phyloP scores from a whole-genome alignment of 1,140 invertebrate species.

The Heliconius melpomene region DNA sequence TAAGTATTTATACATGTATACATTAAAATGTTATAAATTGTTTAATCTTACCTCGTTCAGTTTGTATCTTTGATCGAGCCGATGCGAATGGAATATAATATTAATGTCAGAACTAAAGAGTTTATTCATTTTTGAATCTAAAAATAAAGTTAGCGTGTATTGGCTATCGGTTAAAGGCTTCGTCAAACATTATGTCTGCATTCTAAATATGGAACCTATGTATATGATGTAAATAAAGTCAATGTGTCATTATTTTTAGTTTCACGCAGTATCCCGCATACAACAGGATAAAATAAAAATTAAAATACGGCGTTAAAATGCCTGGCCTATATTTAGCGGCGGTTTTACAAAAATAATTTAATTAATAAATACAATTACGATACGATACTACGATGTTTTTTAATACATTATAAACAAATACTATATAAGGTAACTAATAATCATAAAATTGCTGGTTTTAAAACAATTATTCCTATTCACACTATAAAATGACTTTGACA shows the following conservation, averaged over 20 bases:
- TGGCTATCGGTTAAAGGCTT: no score
- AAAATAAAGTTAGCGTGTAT: no score
- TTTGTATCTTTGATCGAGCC: background rate
- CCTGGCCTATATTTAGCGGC: background rate
- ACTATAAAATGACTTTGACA: background rate
- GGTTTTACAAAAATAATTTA: background rate
- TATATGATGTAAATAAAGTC: no score
- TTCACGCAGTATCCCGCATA: no score
- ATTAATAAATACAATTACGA: background rate
- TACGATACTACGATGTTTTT: background rate
- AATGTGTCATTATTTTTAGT: no score
- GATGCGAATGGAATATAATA: background rate
- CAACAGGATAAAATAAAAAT: no score
- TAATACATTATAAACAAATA: background rate
- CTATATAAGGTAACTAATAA: background rate
- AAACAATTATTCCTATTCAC: background rate
- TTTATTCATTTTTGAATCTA: no score
- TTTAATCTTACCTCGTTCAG: conserved; percentile 29
- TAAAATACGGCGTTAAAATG: no score
- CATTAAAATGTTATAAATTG: conserved; percentile 36
- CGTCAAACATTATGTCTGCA: no score
- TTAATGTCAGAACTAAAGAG: background rate
- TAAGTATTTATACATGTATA: conserved; percentile 38
- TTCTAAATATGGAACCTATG: no score
- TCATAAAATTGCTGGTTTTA: background rate